phyloP scores from a whole-genome alignment of 2,113 vertebrate species.

The Tyto alba region DNA sequence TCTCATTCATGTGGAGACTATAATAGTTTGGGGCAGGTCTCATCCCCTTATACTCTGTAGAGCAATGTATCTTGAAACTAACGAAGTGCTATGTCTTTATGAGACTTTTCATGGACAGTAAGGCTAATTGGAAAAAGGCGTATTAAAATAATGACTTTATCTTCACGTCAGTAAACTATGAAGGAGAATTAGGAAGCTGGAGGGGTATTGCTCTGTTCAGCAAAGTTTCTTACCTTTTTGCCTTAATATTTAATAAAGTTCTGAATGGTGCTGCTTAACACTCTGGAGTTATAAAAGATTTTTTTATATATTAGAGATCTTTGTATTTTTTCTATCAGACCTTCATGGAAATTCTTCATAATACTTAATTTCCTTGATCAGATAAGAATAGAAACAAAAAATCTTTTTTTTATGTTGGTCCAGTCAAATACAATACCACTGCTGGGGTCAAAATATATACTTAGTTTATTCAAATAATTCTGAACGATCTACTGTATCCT shows the following conservation, averaged over 20 bases:
- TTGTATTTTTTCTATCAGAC: background rate
- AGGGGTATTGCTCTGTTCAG: background rate
- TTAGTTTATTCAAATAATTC: background rate
- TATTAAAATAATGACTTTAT: slow-evolving; percentile 37
- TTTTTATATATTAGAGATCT: background rate
- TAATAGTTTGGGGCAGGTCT: background rate
- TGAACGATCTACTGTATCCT: background rate
- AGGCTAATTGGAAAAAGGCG: slow-evolving; percentile 36
- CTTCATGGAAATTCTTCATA: background rate
- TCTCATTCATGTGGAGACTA: background rate
- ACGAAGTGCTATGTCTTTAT: slow-evolving; percentile 47
- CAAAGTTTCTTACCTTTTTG: background rate
- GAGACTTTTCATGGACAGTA: slow-evolving; percentile 51
- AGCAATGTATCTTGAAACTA: slow-evolving; percentile 40
- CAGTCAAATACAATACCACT: background rate
- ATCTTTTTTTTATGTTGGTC: background rate
- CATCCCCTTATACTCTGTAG: background rate
- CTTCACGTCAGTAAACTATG: slow-evolving; percentile 21
- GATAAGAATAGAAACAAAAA: background rate
- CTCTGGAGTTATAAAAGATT: background rate
- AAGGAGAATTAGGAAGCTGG: slow-evolving; percentile 43
- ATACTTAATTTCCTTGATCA: background rate
- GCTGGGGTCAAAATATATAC: background rate
- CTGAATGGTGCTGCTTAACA: background rate
- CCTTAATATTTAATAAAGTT: background rate